These are phyloP conservation scores for Holocentrus rufus DNA, from an alignment of 2,797 vertebrate species.

Conservation along the genomic window DNA sequence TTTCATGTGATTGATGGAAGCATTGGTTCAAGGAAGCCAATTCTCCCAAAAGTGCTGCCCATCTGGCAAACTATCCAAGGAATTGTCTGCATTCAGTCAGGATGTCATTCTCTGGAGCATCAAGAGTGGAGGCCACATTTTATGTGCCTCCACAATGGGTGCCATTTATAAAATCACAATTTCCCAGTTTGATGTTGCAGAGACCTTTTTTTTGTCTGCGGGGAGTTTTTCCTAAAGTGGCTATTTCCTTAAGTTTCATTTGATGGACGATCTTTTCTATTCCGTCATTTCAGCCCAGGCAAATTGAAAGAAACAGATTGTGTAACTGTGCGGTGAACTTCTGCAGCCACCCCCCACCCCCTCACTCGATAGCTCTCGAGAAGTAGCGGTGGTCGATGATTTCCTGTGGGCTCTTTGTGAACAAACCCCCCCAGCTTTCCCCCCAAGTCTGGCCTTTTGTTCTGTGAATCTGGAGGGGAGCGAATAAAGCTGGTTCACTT, in stretches of 20 bases:
- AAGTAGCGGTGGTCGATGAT: slow-evolving; percentile 42
- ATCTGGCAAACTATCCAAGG: slow-evolving; percentile 16
- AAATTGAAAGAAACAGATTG: slow-evolving; percentile 31
- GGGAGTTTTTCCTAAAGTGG: slow-evolving; percentile 22
- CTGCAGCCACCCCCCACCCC: slow-evolving; percentile 27
- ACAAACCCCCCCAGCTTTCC: slow-evolving; percentile 4
- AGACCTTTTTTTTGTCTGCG: background rate
- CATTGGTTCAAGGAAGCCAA: slow-evolving; percentile 22
- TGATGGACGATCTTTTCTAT: slow-evolving; percentile 27
- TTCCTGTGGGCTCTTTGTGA: slow-evolving; percentile 42
- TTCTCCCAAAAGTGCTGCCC: slow-evolving; percentile 4
- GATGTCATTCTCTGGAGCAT: slow-evolving; percentile 9
- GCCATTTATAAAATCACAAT: slow-evolving; percentile 38
- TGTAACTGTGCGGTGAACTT: slow-evolving; percentile 45
- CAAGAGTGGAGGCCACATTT: slow-evolving; percentile 10
- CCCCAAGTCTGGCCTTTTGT: slow-evolving; percentile 46
- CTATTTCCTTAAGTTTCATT: slow-evolving; percentile 34
- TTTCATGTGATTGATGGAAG: slow-evolving; percentile 24
- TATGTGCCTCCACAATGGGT: slow-evolving; percentile 8
- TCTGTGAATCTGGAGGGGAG: slow-evolving; percentile 48
- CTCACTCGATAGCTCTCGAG: slow-evolving; percentile 36
- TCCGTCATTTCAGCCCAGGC: slow-evolving; percentile 29
- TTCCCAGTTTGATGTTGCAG: slow-evolving; percentile 35
- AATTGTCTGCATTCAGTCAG: slow-evolving; percentile 15
- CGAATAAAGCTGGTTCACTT: slow-evolving; percentile 63